These are phyloP conservation scores for Pavo muticus DNA, from an alignment of 2,113 vertebrate genomes.

Conservation along the genomic window DNA sequence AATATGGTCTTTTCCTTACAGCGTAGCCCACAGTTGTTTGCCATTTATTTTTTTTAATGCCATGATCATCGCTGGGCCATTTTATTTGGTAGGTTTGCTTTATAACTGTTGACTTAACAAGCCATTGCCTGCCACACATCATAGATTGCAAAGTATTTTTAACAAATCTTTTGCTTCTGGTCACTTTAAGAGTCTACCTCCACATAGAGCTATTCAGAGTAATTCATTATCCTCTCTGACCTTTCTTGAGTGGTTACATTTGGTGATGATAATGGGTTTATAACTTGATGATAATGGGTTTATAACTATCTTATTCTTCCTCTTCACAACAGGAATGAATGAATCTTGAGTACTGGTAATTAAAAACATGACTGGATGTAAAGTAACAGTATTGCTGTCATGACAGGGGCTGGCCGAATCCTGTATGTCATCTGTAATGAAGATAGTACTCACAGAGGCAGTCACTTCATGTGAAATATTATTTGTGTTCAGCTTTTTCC, in stretches of 20 bases:
- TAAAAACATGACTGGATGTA: background rate
- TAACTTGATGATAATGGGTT: background rate
- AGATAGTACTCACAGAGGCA: background rate
- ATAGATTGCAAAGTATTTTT: background rate
- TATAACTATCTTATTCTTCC: background rate
- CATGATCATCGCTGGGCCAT: background rate
- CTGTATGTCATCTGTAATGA: background rate
- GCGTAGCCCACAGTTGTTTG: background rate
- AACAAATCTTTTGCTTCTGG: background rate
- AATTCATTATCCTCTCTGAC: background rate
- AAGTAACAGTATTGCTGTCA: background rate
- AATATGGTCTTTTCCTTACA: slow-evolving; percentile 5
- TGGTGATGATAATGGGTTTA: background rate
- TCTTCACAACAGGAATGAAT: background rate
- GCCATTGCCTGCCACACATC: background rate
- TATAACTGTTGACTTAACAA: background rate
- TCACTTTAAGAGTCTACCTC: background rate
- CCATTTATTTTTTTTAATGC: background rate
- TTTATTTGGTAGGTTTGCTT: background rate
- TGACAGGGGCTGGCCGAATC: background rate
- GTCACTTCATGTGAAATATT: background rate
- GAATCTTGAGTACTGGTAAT: fast-evolving
- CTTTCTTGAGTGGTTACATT: background rate
- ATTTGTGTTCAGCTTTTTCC: background rate
- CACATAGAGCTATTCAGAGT: background rate